phyloP scores from a whole-genome alignment of 2,113 vertebrate genomes.

The Ceuthmochares aereus region DNA sequence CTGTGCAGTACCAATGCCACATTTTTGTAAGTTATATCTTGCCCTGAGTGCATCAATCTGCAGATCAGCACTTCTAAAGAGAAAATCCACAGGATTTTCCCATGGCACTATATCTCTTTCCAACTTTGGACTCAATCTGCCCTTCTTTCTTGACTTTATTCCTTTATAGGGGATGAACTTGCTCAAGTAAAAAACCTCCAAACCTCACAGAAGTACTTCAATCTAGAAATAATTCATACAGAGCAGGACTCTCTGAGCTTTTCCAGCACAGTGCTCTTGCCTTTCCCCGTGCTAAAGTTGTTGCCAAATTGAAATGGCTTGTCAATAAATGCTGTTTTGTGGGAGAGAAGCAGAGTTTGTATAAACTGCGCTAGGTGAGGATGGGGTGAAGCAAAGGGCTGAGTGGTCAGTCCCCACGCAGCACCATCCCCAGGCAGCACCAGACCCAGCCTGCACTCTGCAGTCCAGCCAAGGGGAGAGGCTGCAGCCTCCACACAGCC shows the following conservation, averaged over 20 bases:
- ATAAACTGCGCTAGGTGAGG: neutral
- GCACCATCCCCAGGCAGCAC: neutral
- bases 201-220: neutral
- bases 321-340: neutral
- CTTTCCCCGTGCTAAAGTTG: neutral
- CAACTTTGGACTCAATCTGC: neutral
- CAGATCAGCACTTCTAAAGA: neutral
- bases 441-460: neutral
- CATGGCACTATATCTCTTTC: neutral
- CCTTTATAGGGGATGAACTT: neutral
- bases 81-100: slow-evolving; percentile 12
- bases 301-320: neutral
- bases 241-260: neutral
- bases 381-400: neutral
- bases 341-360: neutral
- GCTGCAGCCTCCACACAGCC: neutral
- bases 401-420: neutral
- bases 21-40: neutral
- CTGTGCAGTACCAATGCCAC: neutral
- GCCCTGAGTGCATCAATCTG: neutral
- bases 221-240: neutral
- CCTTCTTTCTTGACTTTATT: neutral
- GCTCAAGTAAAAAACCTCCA: neutral
- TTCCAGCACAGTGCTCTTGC: neutral
- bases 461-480: accelerated